phyloP scores from a whole-genome alignment of 2,797 vertebrate genomes.

The Valencia hispanica region DNA sequence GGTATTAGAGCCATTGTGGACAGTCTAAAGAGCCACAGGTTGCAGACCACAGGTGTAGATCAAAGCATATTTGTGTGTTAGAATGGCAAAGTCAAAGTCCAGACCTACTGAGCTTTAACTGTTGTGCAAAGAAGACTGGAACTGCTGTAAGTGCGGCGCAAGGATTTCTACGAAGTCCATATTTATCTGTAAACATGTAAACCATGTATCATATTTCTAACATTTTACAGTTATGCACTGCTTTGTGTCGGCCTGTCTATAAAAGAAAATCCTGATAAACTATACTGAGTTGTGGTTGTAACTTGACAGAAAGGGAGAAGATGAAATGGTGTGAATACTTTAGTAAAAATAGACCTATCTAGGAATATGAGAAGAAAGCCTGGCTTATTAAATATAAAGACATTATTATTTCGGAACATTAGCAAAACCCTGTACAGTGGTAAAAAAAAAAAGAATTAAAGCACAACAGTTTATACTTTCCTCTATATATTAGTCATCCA shows the following conservation, averaged over 20 bases:
- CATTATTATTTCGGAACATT: background rate
- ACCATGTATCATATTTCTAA: no score
- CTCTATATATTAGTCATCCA: constrained; percentile 7
- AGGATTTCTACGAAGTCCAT: no score
- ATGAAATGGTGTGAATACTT: background rate
- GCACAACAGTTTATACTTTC: background rate
- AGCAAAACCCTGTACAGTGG: background rate
- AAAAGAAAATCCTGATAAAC: background rate
- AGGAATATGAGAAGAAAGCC: background rate
- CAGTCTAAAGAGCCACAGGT: no score
- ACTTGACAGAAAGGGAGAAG: background rate
- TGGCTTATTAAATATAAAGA: background rate
- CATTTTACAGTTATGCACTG: no score
- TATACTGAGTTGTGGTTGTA: background rate
- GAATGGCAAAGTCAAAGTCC: no score
- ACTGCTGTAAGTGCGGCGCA: no score
- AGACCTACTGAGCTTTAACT: no score
- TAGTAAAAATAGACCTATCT: background rate
- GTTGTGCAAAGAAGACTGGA: no score
- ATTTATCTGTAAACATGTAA: no score
- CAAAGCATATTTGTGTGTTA: no score
- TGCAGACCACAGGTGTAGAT: no score
- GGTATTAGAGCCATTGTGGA: no score
- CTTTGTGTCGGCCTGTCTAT: background rate
- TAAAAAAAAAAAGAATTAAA: background rate